phyloP scores from a whole-genome alignment of 92 coral and sea anemone genomes.

The Palythoa heliodiscus region DNA sequence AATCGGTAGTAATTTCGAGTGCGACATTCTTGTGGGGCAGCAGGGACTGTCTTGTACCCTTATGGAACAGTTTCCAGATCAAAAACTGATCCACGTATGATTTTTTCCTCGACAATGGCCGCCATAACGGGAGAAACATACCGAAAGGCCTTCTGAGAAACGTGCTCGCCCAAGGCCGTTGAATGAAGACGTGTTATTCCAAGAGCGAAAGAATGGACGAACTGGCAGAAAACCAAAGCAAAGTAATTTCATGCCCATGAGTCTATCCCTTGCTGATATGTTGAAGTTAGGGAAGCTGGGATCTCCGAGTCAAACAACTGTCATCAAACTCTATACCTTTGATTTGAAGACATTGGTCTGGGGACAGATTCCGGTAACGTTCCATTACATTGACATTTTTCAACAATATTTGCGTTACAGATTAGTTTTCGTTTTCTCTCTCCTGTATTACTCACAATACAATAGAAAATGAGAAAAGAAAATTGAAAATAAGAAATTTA shows the following conservation, averaged over 20 bases:
- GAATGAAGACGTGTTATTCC: constrained; percentile 5
- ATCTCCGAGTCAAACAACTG: constrained; percentile 15
- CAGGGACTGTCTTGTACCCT: constrained; percentile 3
- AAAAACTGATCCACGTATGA: constrained; percentile 15
- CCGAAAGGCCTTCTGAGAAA: background rate
- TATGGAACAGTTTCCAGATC: constrained; percentile 15
- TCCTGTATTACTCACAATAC: too few species aligned
- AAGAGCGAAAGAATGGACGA: constrained; percentile 10
- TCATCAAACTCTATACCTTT: constrained; percentile 18
- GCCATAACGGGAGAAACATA: constrained; percentile 7
- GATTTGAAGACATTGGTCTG: too few species aligned
- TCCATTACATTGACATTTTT: background rate
- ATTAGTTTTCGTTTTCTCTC: too few species aligned
- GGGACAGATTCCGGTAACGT: too few species aligned
- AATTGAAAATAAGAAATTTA: too few species aligned
- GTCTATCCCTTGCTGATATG: constrained; percentile 22
- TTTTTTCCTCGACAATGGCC: constrained; percentile 35
- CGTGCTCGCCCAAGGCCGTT: background rate
- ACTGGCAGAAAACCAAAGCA: constrained; percentile 2
- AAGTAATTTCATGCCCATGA: constrained; percentile 22
- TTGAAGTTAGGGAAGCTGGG: constrained; percentile 13
- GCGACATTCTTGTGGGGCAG: constrained; percentile 19
- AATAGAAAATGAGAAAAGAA: too few species aligned
- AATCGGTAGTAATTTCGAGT: constrained; percentile 7
- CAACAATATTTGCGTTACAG: too few species aligned